phyloP scores from a whole-genome alignment of 1,140 invertebrate genomes.

The Stegodyphus mimosarum region DNA sequence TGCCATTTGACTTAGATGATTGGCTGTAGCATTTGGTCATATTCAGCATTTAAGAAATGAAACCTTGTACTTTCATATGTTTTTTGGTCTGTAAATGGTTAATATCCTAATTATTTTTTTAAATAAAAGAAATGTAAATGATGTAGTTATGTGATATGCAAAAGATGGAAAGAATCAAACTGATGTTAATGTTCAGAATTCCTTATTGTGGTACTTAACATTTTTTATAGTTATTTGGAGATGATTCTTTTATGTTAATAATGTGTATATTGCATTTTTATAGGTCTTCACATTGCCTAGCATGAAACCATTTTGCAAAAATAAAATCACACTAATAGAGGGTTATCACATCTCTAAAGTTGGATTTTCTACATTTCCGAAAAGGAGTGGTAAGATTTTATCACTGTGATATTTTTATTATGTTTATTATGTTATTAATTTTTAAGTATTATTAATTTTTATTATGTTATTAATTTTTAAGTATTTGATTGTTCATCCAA shows the following conservation, averaged over 20 bases:
- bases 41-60: too few relatives aligned
- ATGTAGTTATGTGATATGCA: not conserved
- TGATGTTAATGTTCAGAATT: not conserved
- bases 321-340: conserved; percentile 49
- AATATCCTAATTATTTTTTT: not conserved
- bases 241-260: not conserved
- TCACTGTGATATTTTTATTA: too few relatives aligned
- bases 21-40: too few relatives aligned
- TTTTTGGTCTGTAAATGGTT: too few relatives aligned
- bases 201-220: not conserved
- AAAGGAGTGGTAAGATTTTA: conserved; percentile 39
- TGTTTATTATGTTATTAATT: too few relatives aligned
- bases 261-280: not conserved
- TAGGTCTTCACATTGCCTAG: conserved; percentile 53
- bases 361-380: conserved; percentile 48
- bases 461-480: too few relatives aligned
- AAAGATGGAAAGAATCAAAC: not conserved
- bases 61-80: too few relatives aligned
- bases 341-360: conserved; percentile 46
- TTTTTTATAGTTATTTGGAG: not conserved
- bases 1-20: too few relatives aligned
- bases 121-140: not conserved
- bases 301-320: conserved; percentile 55
- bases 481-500: too few relatives aligned
- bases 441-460: too few relatives aligned